Evolutionary conservation across 2,113 vertebrate species (phyloP), one percentile per base, ranked within the genome.

Genomic region (Cryptomyrus ogoouensis): DNA sequence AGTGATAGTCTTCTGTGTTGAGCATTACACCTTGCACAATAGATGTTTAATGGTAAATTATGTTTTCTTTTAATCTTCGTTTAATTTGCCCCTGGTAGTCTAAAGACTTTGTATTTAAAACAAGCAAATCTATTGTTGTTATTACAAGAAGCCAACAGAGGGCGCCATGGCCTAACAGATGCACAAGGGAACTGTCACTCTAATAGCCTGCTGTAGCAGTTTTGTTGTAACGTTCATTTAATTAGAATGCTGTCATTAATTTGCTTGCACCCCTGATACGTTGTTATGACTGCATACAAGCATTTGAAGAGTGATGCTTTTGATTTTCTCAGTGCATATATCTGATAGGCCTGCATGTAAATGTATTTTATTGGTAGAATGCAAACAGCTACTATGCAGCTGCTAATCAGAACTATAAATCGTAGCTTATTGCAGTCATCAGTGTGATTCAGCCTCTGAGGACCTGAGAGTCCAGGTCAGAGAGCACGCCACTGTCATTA

Each of bases 361-460:
- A 31, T 10, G 35, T 6, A 66, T 86, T 66, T 66, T 31, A 56
- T 66, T 19, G 50, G 80, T 58, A 62, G 24, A 86, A 35, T 53
- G 31, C 49, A 58, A 46, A 83, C 80, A 31, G 49, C 74, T 46
- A 52, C 35, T 83, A 12, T 85, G 50, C 39, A 83, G 70, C n/a
- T 50, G 83, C 35, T 42, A 47, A 89, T 31, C 89, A 85, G 24
- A 17, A 56, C 70, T 24, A 83, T 83, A 83, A 89, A 89, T 49
- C 77, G n/a, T 19, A 10, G 21, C 49, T 39, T 21, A 58, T 84
- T 56, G 66, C 53, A 12, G 13, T 50, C 88, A n/a, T n/a, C 47
- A 52, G 6, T 39, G 62, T 35, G 62, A 53, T 19, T 46, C 58
- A 15, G 46, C 12, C 49, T n/a, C 27, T 52, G 27, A 77, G 47